Evolutionary conservation across 2,797 vertebrate species (phyloP), one percentile per base, ranked within the genome.

Genomic region (Acanthurus tractus): DNA sequence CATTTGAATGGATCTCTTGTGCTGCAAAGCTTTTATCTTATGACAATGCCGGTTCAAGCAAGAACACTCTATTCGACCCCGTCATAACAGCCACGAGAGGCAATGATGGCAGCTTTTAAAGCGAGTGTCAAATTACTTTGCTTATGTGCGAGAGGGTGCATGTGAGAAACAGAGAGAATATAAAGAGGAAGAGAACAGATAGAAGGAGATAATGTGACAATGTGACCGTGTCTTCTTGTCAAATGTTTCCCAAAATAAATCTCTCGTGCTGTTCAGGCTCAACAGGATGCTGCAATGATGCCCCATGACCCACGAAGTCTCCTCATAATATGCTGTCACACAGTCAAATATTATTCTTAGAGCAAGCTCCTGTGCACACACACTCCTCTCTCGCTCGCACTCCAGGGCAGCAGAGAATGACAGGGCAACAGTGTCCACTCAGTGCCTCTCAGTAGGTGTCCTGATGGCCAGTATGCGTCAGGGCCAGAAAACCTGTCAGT

Each of bases 231-330:
- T 61, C 84, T 83, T 79, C 69, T 66, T 3, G 38, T 85, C 75
- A 81, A 77, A 64, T 76, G 67, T 76, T 85, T 85, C 86, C 86
- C 13, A 87, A 88, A 91, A 92, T 90, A 87, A 20, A 82, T 44
- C 25, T 38, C 38, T 45, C 59, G n/a, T 68, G 68, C 54, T 76
- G 82, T 75, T 67, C 34, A 79, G 70, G 54, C 67, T 74, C 58
- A 66, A 23, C n/a, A 4, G 18, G 67, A 83, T 54, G 63, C 78
- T 69, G 75, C 49, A 44, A 29, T 53, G 22, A 70, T 75, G 50
- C 55, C 49, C 54, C 2, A 29, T 22, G 78, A 74, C 63, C 53
- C 56, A 61, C 25, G 1, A 66, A 75, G 44, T 70, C 64, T 67
- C 53, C 40, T 36, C 6, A n/a, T 84, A 64, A 84, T 46, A 66